Conservation (phyloP, 2,113 vertebrate genomes). For the Bambusicola thoracicus region DNA sequence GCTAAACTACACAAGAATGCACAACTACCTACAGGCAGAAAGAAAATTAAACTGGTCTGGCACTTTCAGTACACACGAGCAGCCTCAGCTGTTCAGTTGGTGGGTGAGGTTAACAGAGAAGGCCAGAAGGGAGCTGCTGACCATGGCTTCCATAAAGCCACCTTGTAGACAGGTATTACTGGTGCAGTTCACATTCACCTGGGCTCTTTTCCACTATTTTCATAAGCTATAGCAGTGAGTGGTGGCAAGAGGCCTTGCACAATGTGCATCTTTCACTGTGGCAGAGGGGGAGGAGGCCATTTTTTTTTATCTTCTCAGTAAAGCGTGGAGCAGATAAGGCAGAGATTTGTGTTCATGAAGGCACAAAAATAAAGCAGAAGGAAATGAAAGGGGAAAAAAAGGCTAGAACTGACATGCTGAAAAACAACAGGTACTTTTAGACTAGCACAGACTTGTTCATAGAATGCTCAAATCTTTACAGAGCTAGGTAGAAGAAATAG, state of each 20-base stretch:
- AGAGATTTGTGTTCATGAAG: background rate
- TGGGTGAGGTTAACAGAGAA: background rate
- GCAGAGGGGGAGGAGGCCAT: background rate
- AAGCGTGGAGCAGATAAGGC: background rate
- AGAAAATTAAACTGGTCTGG: background rate
- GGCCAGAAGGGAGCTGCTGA: background rate
- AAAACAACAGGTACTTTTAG: background rate
- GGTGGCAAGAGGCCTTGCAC: background rate
- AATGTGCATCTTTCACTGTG: background rate
- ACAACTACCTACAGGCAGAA: background rate
- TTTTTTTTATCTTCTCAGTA: background rate
- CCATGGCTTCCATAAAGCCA: background rate
- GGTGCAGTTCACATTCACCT: background rate
- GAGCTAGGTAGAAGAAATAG: background rate
- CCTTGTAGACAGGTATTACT: accelerated
- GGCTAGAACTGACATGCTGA: background rate
- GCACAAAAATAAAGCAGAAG: background rate
- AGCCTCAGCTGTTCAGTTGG: background rate
- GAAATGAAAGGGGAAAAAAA: background rate
- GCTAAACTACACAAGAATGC: background rate
- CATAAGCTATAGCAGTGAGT: accelerated
- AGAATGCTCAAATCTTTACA: background rate
- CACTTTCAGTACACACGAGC: accelerated
- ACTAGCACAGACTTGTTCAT: background rate
- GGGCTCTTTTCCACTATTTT: accelerated